Base-by-base conservation (phyloP, 2,888 invertebrate genomes). In the Nowickia ferox region DNA sequence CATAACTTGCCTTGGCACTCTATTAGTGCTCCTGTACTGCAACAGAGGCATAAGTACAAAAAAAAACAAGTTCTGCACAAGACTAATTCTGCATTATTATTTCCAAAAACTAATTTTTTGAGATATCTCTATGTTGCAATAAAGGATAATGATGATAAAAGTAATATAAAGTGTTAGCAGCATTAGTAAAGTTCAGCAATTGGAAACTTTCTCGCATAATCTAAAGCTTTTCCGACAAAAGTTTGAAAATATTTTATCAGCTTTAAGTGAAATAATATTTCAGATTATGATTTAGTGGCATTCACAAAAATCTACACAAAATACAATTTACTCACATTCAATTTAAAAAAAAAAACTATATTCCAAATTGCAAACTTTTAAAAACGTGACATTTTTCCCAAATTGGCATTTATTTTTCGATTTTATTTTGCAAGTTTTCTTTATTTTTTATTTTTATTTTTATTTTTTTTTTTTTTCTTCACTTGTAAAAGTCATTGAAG, bases 321-420 rank as follows among this genome's bases (percentile, higher is more conserved):
- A 53, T 53, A 19, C 0, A 1, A 11, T 53, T 53, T 19, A 22
- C 0, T 51, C 51, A 0, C 9, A 51, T 17, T 3, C 1, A 5
- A 48, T 5, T 8, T 13, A 48, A 2, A 57, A 57, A 57, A 57
- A 30, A 30, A 30, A 30, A 0, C 0, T 57, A 38, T 48, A 10
- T 57, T 38, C 8, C 6, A 15, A 55, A 55, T 55, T 55, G 44
- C 13, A 63, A 63, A 11, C 48, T 68, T 51, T 61, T 61, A 11
- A n/a, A 61, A 61, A 19, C 61, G 61, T 61, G 61, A 42, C 61
- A 46, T 76, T 55, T 76, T 42, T 19, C n/a, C 15, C 0, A 76
- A 63, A 71, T 55, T 82, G 69, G 46, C 69, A 82, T 82, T 82
- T 82, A 17, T 15, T 9, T 68, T 46, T 53, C 17, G 9, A 38